Percentiles rank a stretch among this genome's conserved stretches.
These are phyloP conservation scores for Ephestia elutella DNA, from an alignment of 1,140 invertebrate genomes.

Conservation along the genomic window DNA sequence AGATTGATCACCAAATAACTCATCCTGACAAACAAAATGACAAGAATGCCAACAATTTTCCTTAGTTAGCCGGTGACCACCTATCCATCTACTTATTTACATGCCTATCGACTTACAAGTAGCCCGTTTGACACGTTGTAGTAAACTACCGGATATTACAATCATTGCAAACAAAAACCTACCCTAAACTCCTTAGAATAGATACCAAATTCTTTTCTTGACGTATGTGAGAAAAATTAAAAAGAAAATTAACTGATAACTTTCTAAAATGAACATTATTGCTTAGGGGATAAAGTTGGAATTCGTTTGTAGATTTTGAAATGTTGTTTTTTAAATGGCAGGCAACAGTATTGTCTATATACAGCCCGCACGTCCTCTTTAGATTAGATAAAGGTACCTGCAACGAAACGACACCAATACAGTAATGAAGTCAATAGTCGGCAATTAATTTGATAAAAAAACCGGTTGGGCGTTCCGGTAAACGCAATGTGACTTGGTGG, in stretches of 20 bases:
- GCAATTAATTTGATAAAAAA: slow-evolving; percentile 60
- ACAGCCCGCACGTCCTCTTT: slow-evolving; percentile 71
- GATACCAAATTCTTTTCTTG: slow-evolving; percentile 15
- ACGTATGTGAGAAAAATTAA: slow-evolving; percentile 36
- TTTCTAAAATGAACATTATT: slow-evolving; percentile 27
- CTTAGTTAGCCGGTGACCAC: slow-evolving; percentile 49
- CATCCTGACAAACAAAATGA: neutral
- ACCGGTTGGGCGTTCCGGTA: slow-evolving; percentile 19
- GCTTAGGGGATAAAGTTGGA: neutral
- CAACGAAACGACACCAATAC: slow-evolving; percentile 67
- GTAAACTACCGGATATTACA: slow-evolving; percentile 54
- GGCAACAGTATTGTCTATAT: slow-evolving; percentile 58
- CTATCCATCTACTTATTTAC: slow-evolving; percentile 69
- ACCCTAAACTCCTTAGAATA: slow-evolving; percentile 21
- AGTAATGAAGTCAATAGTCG: slow-evolving; percentile 62
- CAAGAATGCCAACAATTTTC: neutral
- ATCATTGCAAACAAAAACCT: slow-evolving; percentile 22
- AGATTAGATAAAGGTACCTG: slow-evolving; percentile 71
- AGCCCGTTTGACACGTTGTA: slow-evolving; percentile 51
- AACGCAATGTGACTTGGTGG: neutral
- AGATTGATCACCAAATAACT: neutral
- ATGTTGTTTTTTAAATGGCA: slow-evolving; percentile 22
- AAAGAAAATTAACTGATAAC: slow-evolving; percentile 29
- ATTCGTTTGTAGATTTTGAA: slow-evolving; percentile 16
- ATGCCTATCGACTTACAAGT: slow-evolving; percentile 65